Evolutionary conservation across 2,888 invertebrate genomes (phyloP).

Genomic region (Peribatodes rhomboidaria): DNA sequence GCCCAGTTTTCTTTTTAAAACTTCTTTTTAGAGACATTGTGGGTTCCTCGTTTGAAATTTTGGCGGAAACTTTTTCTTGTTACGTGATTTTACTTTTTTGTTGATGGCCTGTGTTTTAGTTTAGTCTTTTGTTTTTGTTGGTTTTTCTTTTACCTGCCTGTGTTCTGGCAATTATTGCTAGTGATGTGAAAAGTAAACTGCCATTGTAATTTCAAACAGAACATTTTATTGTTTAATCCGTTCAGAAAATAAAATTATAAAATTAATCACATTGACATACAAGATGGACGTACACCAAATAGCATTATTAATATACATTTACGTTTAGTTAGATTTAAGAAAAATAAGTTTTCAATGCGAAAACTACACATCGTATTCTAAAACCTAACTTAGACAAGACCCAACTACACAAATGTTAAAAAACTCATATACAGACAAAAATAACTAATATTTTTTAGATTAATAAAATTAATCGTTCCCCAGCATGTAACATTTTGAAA

Average conservation of each 20-base stretch:
- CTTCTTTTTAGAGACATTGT: slow-evolving; percentile 21
- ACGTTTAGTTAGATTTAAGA: slow-evolving; percentile 74
- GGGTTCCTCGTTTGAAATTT: slow-evolving; percentile 32
- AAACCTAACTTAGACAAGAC: slow-evolving; percentile 79
- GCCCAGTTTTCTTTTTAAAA: slow-evolving; percentile 38
- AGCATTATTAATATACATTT: slow-evolving; percentile 80
- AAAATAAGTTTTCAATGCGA: slow-evolving; percentile 73
- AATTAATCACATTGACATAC: slow-evolving; percentile 85
- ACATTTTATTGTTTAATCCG: slow-evolving; percentile 87
- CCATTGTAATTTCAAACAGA: slow-evolving; percentile 82
- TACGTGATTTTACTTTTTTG: slow-evolving; percentile 24
- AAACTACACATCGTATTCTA: slow-evolving; percentile 72
- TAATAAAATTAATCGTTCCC: slow-evolving; percentile 67
- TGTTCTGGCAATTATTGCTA: slow-evolving; percentile 29
- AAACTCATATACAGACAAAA: slow-evolving; percentile 86
- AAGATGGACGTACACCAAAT: slow-evolving; percentile 85
- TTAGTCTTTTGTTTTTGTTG: slow-evolving; percentile 22
- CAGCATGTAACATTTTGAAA: slow-evolving; percentile 60
- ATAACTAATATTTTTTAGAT: slow-evolving; percentile 72
- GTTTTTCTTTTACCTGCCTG: slow-evolving; percentile 1
- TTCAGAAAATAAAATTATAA: slow-evolving; percentile 79
- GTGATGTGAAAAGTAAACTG: slow-evolving; percentile 62
- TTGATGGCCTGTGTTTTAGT: slow-evolving; percentile 29
- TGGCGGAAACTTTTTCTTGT: slow-evolving; percentile 26
- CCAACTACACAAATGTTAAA: slow-evolving; percentile 79